These are phyloP conservation scores for Acronicta psi DNA, from an alignment of 2,888 invertebrate genomes.

Conservation along the genomic window DNA sequence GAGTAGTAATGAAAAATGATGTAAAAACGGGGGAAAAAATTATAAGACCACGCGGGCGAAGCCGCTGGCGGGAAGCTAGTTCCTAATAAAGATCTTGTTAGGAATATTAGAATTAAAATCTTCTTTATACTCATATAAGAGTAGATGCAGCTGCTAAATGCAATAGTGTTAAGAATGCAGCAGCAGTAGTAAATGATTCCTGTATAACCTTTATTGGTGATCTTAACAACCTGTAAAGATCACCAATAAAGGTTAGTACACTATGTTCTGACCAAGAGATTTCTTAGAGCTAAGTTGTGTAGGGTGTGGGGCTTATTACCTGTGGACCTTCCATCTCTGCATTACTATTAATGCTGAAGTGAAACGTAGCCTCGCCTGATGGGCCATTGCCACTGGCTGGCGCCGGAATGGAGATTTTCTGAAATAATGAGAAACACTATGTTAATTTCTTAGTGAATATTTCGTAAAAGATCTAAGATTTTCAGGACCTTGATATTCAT, in stretches of 20 bases:
- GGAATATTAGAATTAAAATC: no score
- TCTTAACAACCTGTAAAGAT: no score
- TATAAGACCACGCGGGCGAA: no score
- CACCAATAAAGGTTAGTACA: no score
- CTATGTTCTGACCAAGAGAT: not conserved
- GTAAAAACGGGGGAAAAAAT: no score
- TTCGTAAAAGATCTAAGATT: not conserved
- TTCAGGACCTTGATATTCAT: no score
- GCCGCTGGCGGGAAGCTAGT: no score
- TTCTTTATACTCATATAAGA: slow-evolving; percentile 29
- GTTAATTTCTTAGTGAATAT: slow-evolving; percentile 18
- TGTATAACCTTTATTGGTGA: no score
- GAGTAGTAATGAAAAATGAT: no score
- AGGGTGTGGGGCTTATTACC: slow-evolving; percentile 63
- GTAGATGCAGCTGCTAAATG: slow-evolving; percentile 5
- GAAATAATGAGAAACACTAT: slow-evolving; percentile 73
- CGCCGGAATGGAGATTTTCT: slow-evolving; percentile 94
- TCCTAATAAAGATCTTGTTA: no score
- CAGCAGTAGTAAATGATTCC: no score
- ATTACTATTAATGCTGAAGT: slow-evolving; percentile 94
- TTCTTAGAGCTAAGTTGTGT: not conserved
- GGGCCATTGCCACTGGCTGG: slow-evolving; percentile 88
- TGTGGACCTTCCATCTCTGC: slow-evolving; percentile 94
- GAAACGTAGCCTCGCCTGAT: slow-evolving; percentile 89
- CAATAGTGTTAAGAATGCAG: no score